phyloP scores from a whole-genome alignment of 2,113 vertebrate genomes.

The Cricetomys ansorgei region DNA sequence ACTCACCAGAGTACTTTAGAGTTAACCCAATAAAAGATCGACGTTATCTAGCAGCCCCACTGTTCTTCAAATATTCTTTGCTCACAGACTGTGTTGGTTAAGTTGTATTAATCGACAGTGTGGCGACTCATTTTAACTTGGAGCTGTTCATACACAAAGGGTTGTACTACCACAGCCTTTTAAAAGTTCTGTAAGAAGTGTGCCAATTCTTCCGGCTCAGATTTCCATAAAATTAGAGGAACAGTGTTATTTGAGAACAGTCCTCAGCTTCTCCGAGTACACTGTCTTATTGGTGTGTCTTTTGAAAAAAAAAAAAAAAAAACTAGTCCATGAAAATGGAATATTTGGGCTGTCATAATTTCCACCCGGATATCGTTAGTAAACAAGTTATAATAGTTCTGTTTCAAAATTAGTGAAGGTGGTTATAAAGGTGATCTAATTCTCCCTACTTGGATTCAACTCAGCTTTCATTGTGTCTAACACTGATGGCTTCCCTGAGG shows the following conservation, averaged over 20 bases:
- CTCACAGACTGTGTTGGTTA: neutral
- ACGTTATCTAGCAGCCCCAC: neutral
- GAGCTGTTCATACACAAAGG: conserved; percentile 46
- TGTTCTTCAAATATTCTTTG: neutral
- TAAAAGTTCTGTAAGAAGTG: conserved; percentile 34
- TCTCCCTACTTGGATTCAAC: neutral
- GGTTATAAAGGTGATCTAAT: conserved; percentile 31
- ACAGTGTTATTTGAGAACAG: conserved; percentile 45
- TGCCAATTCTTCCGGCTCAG: conserved; percentile 1
- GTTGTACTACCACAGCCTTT: neutral
- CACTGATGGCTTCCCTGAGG: neutral
- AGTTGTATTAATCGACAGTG: neutral
- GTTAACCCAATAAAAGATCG: too few relatives aligned
- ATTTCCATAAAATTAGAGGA: conserved; percentile 62
- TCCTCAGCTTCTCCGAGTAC: conserved; percentile 29
- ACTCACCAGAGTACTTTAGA: too few relatives aligned
- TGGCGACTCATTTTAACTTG: conserved; percentile 45
- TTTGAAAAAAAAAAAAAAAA: conserved; percentile 51
- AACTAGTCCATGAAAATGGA: neutral
- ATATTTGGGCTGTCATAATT: conserved; percentile 15
- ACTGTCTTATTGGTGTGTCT: neutral
- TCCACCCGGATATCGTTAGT: neutral
- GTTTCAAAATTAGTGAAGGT: neutral
- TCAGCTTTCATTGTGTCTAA: neutral
- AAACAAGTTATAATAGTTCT: neutral